Evolutionary conservation across 2,113 vertebrate species (phyloP), one percentile per base, ranked within the genome.

Genomic region (Turdus rufiventris): DNA sequence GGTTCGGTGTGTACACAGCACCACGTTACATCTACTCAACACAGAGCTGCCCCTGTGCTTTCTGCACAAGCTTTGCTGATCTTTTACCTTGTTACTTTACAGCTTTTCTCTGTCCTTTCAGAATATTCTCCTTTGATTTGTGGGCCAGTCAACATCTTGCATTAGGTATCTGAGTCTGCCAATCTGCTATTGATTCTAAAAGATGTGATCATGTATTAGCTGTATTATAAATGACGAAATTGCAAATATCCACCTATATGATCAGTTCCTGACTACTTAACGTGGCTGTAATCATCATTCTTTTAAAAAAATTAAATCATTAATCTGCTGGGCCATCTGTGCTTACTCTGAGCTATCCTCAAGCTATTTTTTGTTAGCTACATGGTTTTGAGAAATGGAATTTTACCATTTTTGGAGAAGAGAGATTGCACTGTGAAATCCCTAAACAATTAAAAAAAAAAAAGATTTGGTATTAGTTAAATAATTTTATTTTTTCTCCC

Each of bases 131-230:
- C 63, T 85, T 85, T 80, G 71, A 89, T 91, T 77, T 88, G 45
- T 70, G 43, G 60, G 60, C 38, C 51, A 77, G 58, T 87, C 89
- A 75, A 53, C 66, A 75, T 31, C 66, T 83, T 85, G 36, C 87
- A 79, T 57, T 50, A 87, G 61, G 38, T 18, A 71, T 85, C 61
- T 57, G 50, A 82, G 18, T 57, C 48, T 94, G 84, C 66, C 87
- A 95, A 18, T 85, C 75, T 65, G 3, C 62, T 76, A 82, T 73
- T 94, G 94, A 96, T 94, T 94, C 61, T 56, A 61, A 85, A 93
- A 75, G 73, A 89, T 14, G 56, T 58, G 70, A 58, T 80, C 50
- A 47, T 79, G 62, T 66, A 92, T 94, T 95, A 79, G 71, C 58
- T 75, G 42, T 63, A 85, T 58, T 70, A 82, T 60, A 81, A 82